Conservation (phyloP, 2,113 vertebrate species). For the Fukomys damarensis region DNA sequence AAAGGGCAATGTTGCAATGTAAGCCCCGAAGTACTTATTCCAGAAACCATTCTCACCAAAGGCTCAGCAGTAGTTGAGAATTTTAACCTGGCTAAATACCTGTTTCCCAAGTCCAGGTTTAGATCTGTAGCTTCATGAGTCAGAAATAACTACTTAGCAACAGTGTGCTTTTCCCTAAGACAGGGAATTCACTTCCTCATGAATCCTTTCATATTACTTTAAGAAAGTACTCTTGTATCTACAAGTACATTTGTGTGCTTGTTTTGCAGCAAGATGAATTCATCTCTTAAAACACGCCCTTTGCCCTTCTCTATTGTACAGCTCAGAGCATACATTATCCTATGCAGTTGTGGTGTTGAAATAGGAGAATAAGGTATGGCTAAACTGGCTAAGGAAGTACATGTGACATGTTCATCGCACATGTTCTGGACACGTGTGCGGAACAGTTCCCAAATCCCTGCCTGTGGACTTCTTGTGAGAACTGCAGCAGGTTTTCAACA, state of each 20-base stretch:
- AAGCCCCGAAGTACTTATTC: neutral
- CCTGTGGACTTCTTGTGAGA: neutral
- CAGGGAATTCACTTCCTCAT: neutral
- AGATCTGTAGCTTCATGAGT: neutral
- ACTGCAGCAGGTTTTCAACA: neutral
- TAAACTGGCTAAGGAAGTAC: neutral
- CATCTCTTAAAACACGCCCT: neutral
- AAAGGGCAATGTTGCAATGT: slow-evolving; percentile 26
- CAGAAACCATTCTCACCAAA: neutral
- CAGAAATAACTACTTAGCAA: neutral
- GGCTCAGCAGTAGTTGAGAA: neutral
- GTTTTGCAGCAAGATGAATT: neutral
- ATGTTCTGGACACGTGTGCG: neutral
- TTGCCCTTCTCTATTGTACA: neutral
- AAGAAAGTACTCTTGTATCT: neutral
- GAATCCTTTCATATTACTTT: neutral
- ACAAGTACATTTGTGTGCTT: neutral
- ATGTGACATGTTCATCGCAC: neutral
- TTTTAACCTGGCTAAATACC: neutral
- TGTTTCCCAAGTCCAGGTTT: neutral
- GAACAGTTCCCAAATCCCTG: neutral
- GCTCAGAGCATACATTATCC: neutral
- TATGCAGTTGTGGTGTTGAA: neutral
- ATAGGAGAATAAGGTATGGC: neutral
- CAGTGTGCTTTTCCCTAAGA: neutral